These are phyloP conservation scores for Pangasius mekongensis DNA, from an alignment of 2,797 vertebrate species.

Conservation along the genomic window DNA sequence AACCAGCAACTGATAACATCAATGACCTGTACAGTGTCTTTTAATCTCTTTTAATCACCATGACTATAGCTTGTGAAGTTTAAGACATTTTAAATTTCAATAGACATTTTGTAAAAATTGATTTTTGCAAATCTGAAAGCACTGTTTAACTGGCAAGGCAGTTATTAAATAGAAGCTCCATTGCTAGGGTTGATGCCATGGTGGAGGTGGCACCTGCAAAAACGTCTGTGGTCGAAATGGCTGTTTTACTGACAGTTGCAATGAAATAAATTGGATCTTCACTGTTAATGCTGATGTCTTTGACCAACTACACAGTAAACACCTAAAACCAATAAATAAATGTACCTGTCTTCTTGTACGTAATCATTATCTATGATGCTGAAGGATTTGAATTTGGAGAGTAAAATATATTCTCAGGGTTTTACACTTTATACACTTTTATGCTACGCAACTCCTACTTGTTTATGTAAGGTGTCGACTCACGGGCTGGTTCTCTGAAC, in stretches of 20 bases:
- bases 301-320: slow-evolving; percentile 2
- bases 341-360: not conserved
- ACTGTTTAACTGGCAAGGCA: not conserved
- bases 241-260: not conserved
- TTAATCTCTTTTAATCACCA: not conserved
- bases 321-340: not conserved
- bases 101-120: not conserved
- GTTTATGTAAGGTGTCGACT: slow-evolving; percentile 2
- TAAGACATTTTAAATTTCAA: not conserved
- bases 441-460: not conserved
- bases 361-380: not conserved
- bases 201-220: not conserved
- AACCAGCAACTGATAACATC: not conserved
- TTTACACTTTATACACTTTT: too few species aligned
- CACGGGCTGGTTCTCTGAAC: not conserved
- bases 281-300: not conserved
- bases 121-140: not conserved
- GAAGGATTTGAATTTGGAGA: not conserved
- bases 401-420: not conserved
- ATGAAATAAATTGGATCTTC: not conserved
- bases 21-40: not conserved
- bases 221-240: not conserved
- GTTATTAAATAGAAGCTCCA: slow-evolving; percentile 4
- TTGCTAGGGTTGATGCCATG: not conserved
- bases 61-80: not conserved